Base-by-base conservation (phyloP, 2,888 invertebrate genomes). In the Lagria hirta region DNA sequence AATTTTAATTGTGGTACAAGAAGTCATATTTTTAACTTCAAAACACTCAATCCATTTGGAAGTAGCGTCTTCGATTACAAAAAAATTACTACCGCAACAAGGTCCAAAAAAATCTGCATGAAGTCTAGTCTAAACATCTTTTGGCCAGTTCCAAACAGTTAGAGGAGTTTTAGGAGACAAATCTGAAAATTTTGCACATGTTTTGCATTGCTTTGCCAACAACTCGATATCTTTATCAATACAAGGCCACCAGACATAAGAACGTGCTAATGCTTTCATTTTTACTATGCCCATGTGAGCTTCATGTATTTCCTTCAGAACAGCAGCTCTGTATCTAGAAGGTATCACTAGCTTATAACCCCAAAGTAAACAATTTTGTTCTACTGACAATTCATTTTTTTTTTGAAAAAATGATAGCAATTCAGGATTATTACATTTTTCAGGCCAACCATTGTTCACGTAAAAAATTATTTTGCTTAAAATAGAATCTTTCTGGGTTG, bases 231-330 rank as follows among this genome's bases (percentile, higher is more conserved):
- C 21, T 13, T 1, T 4, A 15, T 29, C 16, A 5, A 38, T 21
- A 8, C 4, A 12, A 8, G 38, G 38, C 29, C 29, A 38, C 38
- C 38, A 38, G 2, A 38, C 3, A 11, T 21, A 38, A 3, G 22
- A 21, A 4, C 38, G 7, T 4, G 38, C 29, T 21, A 29, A 14
- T 5, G 8, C 2, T 22, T 38, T 38, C 20, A 21, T 38, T 21
- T 22, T 21, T 3, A 28, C 29, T 1, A 28, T 22, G 1, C 38
- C 38, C 6, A 22, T 4, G 11, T 38, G 38, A 5, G 13, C 3
- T 29, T 15, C 22, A 13, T 38, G 38, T 6, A 30, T 10, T 2
- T 29, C 29, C 3, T 16, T 1, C n/a, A 38, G 8, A 8, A 29
- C 7, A 4, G 22, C 4, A n/a, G 14, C 8, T 6, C 12, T 6